Base-by-base conservation (phyloP, 2,797 vertebrate genomes). In the Galago senegalensis region DNA sequence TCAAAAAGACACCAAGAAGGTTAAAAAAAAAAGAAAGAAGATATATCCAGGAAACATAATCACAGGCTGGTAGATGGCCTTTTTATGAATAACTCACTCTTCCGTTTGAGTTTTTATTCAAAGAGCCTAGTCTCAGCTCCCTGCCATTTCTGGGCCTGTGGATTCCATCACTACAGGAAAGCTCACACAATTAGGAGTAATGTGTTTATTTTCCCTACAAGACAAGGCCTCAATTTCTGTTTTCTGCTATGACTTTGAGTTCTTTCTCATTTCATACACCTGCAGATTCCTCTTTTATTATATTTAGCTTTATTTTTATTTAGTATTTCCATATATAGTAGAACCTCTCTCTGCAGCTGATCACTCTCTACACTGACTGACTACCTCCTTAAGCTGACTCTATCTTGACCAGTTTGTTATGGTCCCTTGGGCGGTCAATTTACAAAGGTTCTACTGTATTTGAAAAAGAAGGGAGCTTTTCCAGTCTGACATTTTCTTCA, bases 291-390 rank as follows among this genome's bases (percentile, higher is more conserved):
- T 8, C 46, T 87, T 84, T 94, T 93, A 72, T 87, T 11, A 87
- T 43, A 76, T 77, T 67, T 67, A 67, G 27, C 80, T 95, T 84
- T 80, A 67, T 93, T 83, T 96, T 91, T 73, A 89, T 72, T 16
- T 76, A 96, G 43, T 37, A 85, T 86, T 82, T 94, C 37, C 17
- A 49, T 63, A 63, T 46, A 49, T 49, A 13, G 49, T 49, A 49
- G 49, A 49, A 49, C 49, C 49, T 49, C 49, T 49, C 49, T 49
- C 49, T 49, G 49, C 49, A 49, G 13, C 49, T 49, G 49, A 49
- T 49, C 49, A 49, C 49, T 49, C 46, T 49, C 49, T 49, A 49
- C 49, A 49, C 49, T 49, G 49, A 49, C 49, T 49, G 49, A 49
- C 49, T 49, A 49, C 49, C 12, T 49, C 49, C 49, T 49, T 49